Evolutionary conservation across 2,888 invertebrate species (phyloP).

Genomic region (Timandra comae): DNA sequence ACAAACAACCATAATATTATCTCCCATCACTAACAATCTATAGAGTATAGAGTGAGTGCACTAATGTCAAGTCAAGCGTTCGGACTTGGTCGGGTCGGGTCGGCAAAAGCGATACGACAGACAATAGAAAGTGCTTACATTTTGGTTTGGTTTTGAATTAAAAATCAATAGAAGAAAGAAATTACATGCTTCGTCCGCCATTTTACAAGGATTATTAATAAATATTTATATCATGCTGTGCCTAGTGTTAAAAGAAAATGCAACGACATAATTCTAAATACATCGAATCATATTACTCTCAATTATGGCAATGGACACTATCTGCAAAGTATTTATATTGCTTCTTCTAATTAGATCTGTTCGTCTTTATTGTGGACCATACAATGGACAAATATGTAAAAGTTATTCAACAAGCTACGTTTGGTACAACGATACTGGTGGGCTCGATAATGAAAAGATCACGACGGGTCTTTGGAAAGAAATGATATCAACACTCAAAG

Average conservation of each 20-base stretch:
- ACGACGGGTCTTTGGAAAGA: constrained; percentile 90
- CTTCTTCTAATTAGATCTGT: constrained; percentile 61
- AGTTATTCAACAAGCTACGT: constrained; percentile 82
- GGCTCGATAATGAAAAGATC: constrained; percentile 90
- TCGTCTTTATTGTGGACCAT: constrained; percentile 89
- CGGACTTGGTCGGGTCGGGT: no score
- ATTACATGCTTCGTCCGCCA: constrained; percentile 64
- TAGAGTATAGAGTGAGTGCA: no score
- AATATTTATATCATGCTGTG: constrained; percentile 36
- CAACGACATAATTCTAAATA: constrained; percentile 42
- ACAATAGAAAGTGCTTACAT: constrained; percentile 23
- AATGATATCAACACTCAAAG: constrained; percentile 85
- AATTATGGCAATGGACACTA: constrained; percentile 54
- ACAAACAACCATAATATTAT: no score
- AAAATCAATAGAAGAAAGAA: constrained; percentile 65
- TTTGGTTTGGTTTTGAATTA: constrained; percentile 28
- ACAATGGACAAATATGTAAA: constrained; percentile 89
- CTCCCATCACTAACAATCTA: no score
- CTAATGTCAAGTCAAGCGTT: no score
- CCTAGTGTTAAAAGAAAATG: constrained; percentile 49
- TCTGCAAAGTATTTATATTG: constrained; percentile 47
- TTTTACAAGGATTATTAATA: constrained; percentile 44
- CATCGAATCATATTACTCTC: constrained; percentile 46
- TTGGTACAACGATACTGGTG: constrained; percentile 86
- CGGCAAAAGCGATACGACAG: no score